phyloP scores from a whole-genome alignment of 2,888 invertebrate genomes.

The Ennomos quercinarius region DNA sequence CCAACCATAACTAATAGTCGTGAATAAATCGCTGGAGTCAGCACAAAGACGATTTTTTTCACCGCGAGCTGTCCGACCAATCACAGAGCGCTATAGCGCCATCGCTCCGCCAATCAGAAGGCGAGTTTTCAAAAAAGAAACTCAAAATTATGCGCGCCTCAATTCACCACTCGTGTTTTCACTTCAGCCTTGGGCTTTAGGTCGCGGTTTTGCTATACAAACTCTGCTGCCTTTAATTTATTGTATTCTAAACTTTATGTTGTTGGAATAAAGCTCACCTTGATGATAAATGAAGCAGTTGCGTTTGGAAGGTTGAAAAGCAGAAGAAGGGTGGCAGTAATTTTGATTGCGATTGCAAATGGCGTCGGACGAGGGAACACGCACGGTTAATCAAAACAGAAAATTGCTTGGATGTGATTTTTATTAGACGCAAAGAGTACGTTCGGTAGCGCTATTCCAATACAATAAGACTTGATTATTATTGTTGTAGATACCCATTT shows the following conservation, averaged over 20 bases:
- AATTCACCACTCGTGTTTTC: constrained; percentile 69
- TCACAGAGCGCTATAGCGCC: constrained; percentile 52
- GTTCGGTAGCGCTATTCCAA: not conserved
- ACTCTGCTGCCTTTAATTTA: constrained; percentile 38
- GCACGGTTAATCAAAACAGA: constrained; percentile 70
- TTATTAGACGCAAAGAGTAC: constrained; percentile 41
- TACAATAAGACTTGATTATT: too few species aligned
- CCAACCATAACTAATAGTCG: constrained; percentile 83
- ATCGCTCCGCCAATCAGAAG: constrained; percentile 70
- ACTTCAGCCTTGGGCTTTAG: constrained; percentile 67
- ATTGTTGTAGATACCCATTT: too few species aligned
- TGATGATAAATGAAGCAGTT: constrained; percentile 28
- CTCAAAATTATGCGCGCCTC: constrained; percentile 75
- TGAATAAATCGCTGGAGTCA: constrained; percentile 76
- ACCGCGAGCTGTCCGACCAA: constrained; percentile 65
- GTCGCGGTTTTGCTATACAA: constrained; percentile 62
- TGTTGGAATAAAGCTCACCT: constrained; percentile 37
- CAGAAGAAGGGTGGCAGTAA: constrained; percentile 58
- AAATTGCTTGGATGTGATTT: constrained; percentile 56
- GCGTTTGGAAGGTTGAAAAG: constrained; percentile 36
- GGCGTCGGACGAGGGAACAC: constrained; percentile 65
- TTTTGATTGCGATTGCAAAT: constrained; percentile 80
- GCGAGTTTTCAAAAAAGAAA: constrained; percentile 67
- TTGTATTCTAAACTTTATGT: constrained; percentile 52
- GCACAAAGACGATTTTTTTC: constrained; percentile 76